These are phyloP conservation scores for Erithacus rubecula DNA, from an alignment of 2,797 vertebrate genomes.

Conservation along the genomic window DNA sequence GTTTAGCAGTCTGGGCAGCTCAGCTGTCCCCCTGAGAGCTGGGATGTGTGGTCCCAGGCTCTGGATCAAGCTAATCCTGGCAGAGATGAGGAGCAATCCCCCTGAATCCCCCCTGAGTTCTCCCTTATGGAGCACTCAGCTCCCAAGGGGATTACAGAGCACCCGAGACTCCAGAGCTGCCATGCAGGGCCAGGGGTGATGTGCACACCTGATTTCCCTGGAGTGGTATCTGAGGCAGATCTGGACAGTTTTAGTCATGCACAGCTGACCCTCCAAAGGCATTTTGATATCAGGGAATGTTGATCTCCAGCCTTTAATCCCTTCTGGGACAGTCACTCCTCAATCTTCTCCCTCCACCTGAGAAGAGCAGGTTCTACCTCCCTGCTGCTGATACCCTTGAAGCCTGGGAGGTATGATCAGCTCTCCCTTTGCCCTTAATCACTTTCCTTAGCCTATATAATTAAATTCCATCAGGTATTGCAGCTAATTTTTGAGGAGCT, in stretches of 20 bases:
- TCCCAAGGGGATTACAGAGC: background rate
- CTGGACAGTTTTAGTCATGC: background rate
- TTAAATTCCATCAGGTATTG: conserved; percentile 54
- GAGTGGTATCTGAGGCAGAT: background rate
- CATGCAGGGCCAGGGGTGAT: background rate
- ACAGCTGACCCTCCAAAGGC: background rate
- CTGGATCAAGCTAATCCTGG: background rate
- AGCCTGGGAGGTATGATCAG: background rate
- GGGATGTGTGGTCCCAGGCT: background rate
- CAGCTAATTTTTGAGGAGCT: conserved; percentile 50
- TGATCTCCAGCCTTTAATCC: background rate
- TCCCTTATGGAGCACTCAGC: background rate
- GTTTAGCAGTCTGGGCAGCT: background rate
- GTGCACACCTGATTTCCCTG: background rate
- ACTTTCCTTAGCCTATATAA: conserved; percentile 42
- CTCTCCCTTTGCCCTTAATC: conserved; percentile 36
- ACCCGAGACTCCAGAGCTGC: background rate
- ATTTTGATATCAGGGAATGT: background rate
- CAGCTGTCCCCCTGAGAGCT: background rate
- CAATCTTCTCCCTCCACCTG: background rate
- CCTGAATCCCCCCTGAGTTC: background rate
- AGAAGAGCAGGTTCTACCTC: background rate
- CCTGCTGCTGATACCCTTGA: background rate
- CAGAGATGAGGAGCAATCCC: background rate
- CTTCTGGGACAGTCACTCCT: background rate